Evolutionary conservation across 2,888 invertebrate genomes (phyloP).

Genomic region (Orchestes rusci): DNA sequence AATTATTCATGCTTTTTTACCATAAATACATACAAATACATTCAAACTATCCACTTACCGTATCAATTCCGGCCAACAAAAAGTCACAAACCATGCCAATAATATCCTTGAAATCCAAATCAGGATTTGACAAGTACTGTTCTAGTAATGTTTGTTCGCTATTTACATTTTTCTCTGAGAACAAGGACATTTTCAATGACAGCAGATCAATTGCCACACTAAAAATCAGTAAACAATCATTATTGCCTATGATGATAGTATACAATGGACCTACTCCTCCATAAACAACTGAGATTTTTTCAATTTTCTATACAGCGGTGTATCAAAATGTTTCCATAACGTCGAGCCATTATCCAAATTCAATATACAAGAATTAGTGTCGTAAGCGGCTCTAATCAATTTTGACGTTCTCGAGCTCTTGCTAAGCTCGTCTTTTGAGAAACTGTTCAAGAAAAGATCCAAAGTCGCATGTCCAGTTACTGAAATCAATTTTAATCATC

Average conservation of each 20-base stretch:
- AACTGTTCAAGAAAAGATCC: constrained; percentile 61
- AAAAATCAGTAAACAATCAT: constrained; percentile 23
- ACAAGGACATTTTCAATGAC: constrained; percentile 49
- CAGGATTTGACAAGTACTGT: constrained; percentile 60
- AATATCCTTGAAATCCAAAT: constrained; percentile 70
- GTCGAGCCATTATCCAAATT: constrained; percentile 62
- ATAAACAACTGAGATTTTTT: constrained; percentile 62
- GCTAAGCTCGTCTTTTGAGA: constrained; percentile 53
- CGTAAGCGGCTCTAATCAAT: constrained; percentile 65
- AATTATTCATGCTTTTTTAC: no score
- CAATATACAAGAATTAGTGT: constrained; percentile 63
- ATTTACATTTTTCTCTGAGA: constrained; percentile 38
- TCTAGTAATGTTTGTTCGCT: constrained; percentile 48
- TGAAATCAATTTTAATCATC: constrained; percentile 45
- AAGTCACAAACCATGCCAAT: constrained; percentile 78
- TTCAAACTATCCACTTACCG: no score
- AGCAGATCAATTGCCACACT: constrained; percentile 63
- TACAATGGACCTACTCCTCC: constrained; percentile 49
- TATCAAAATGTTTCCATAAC: constrained; percentile 65
- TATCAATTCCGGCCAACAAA: constrained; percentile 79
- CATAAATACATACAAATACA: no score
- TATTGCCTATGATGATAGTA: background rate
- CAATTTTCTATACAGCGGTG: constrained; percentile 64
- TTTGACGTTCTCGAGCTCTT: constrained; percentile 56
- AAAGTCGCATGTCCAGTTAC: constrained; percentile 69